Percentiles rank a stretch among this genome's conserved stretches.
phyloP scores from a whole-genome alignment of 2,113 vertebrate species.

The Phaethon lepturus region DNA sequence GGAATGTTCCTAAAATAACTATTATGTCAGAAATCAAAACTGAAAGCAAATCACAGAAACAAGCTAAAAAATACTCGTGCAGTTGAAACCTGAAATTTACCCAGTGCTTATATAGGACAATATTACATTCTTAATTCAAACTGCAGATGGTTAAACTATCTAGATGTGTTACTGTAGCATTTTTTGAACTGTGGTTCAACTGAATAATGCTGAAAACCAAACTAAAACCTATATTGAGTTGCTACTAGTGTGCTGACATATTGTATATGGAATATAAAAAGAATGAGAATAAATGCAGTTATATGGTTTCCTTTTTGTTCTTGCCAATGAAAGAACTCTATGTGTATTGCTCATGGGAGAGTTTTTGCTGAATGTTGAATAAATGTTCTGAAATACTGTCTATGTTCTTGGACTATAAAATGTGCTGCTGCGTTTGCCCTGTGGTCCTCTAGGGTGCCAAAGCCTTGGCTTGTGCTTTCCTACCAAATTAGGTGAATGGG shows the following conservation, averaged over 20 bases:
- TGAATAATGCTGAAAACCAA: neutral
- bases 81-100: neutral
- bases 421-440: neutral
- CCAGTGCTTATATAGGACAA: neutral
- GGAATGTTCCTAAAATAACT: neutral
- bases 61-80: neutral
- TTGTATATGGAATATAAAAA: neutral
- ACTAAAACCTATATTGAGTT: neutral
- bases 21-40: neutral
- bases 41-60: neutral
- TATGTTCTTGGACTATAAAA: constrained; percentile 11
- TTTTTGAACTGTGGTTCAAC: neutral
- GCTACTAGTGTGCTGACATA: neutral
- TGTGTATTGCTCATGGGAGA: neutral
- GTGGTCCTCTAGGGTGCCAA: neutral
- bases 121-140: neutral
- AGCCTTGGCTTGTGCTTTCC: neutral
- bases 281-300: neutral
- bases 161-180: neutral
- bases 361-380: constrained; percentile 11
- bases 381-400: neutral
- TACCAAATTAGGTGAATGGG: neutral
- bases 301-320: neutral
- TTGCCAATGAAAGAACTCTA: neutral
- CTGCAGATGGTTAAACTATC: neutral